Evolutionary conservation across 2,888 invertebrate species (phyloP).

Genomic region (Camponotus fellah): DNA sequence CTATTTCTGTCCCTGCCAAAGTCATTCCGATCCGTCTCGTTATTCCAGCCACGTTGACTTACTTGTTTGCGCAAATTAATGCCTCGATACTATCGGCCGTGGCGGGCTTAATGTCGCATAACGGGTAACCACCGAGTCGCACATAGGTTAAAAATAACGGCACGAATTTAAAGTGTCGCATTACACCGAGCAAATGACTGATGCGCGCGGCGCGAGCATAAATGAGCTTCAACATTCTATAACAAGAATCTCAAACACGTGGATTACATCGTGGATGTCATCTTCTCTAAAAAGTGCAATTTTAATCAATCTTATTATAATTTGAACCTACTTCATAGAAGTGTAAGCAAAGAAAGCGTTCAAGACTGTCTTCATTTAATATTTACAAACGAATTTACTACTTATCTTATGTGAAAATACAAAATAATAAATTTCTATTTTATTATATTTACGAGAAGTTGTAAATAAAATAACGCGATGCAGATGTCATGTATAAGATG

Average conservation of each 20-base stretch:
- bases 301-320: not conserved
- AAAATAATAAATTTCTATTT: not conserved
- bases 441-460: not conserved
- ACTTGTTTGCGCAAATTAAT: conserved; percentile 76
- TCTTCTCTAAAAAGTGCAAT: not conserved
- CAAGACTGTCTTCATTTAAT: not conserved
- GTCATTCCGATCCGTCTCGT: conserved; percentile 73
- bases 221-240: conserved; percentile 31
- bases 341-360: not conserved
- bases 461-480: conserved; percentile 33
- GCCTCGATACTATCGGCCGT: conserved; percentile 71
- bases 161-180: conserved; percentile 64
- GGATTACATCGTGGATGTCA: not conserved
- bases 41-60: conserved; percentile 58
- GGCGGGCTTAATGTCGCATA: conserved; percentile 69
- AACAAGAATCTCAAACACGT: not conserved
- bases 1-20: conserved; percentile 63
- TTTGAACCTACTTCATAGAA: not conserved
- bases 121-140: conserved; percentile 69
- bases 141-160: conserved; percentile 68
- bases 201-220: conserved; percentile 62
- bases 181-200: conserved; percentile 61
- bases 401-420: not conserved
- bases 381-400: not conserved
- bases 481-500: conserved; percentile 15